Base-by-base conservation (phyloP, 2,797 vertebrate species). In the Momotus momota region DNA sequence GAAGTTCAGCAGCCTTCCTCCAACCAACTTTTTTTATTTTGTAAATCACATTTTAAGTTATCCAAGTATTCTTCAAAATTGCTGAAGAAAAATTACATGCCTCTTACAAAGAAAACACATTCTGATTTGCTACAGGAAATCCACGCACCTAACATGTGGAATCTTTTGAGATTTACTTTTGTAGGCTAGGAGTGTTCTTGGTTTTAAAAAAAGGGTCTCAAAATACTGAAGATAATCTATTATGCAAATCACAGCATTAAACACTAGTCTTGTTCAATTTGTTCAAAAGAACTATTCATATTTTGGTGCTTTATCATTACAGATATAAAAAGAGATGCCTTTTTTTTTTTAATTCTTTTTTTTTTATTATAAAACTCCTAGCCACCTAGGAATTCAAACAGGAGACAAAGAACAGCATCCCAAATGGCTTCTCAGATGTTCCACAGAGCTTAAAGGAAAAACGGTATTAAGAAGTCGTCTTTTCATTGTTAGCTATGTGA, bases 71-170 rank as follows among this genome's bases (percentile, higher is more conserved):
- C 17, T 49, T 41, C 55, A 77, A 48, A 90, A 45, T 43, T 62
- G n/a, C 25, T 33, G 41, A 91, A 78, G 31, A 58, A 81, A 77
- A 69, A 48, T 25, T 48, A 31, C 4, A 23, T 8, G 19, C 3
- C n/a, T 12, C 26, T 67, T 77, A 65, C 12, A 75, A 62, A 75
- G 48, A 60, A 90, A 87, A 87, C 12, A 70, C 33, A 49, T 49
- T 65, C 41, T 66, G 18, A 52, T n/a, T 48, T 38, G 25, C 23
- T 46, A 67, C 10, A 49, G 45, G 29, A 86, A 91, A 86, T 62
- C 10, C 52, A 45, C 3, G 10, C 6, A 70, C 11, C 43, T 52
- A 54, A 51, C 0, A 0, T 2, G 6, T 46, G 27, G 31, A 78
- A 75, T 31, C 29, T 72, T 70, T 67, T 66, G 38, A 71, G 33